Conservation (phyloP, 2,888 invertebrate species). For the Crossocerus cetratus region DNA sequence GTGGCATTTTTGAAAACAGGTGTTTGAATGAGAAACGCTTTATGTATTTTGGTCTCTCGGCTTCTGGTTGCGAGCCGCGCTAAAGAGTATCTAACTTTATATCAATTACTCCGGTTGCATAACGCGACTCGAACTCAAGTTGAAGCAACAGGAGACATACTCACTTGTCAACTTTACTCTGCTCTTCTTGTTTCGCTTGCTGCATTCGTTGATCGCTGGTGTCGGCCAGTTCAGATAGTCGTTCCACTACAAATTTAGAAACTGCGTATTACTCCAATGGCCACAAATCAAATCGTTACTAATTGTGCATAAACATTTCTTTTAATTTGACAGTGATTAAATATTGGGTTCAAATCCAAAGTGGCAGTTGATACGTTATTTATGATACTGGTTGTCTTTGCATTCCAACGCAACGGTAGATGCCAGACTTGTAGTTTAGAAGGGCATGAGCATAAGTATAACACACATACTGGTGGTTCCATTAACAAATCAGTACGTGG, state of each 20-base stretch:
- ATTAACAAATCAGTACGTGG: slow-evolving; percentile 95
- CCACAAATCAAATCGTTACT: too few species aligned
- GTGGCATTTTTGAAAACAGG: not conserved
- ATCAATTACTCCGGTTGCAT: too few species aligned
- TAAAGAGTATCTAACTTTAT: too few species aligned
- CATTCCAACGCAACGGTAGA: slow-evolving; percentile 67
- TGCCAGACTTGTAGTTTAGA: slow-evolving; percentile 68
- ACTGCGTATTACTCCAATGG: too few species aligned
- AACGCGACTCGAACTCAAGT: too few species aligned
- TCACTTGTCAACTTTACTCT: slow-evolving; percentile 89
- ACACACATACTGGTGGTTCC: slow-evolving; percentile 92
- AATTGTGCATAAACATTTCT: too few species aligned
- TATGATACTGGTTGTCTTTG: slow-evolving; percentile 45
- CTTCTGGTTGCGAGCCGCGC: too few species aligned
- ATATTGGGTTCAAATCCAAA: too few species aligned
- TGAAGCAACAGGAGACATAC: slow-evolving; percentile 48
- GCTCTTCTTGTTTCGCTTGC: slow-evolving; percentile 83
- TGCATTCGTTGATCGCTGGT: slow-evolving; percentile 85
- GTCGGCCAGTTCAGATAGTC: slow-evolving; percentile 84
- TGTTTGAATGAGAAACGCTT: not conserved
- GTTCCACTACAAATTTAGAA: slow-evolving; percentile 81
- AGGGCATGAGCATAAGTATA: slow-evolving; percentile 87
- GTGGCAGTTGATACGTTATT: slow-evolving; percentile 1
- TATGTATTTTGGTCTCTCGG: too few species aligned
- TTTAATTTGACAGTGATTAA: too few species aligned